Base-by-base conservation (phyloP, 1,140 invertebrate species). In the Forficula auricularia region DNA sequence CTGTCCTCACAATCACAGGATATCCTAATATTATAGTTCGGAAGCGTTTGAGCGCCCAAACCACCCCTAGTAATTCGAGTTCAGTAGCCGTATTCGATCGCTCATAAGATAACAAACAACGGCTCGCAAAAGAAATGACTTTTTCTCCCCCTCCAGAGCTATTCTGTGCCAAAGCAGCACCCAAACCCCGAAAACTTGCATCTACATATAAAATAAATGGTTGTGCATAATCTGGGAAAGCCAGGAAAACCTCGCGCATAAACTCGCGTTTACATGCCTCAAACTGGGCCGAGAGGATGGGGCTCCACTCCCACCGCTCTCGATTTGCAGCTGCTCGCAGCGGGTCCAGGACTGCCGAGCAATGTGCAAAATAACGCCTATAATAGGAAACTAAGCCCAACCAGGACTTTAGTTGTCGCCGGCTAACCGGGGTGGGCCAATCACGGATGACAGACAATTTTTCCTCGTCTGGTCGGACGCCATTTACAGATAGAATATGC, bases 331-430 rank as follows among this genome's bases (percentile, higher is more conserved):
- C 9, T 58, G n/a, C 33, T 19, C 54, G 36, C 14, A 53, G 52
- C 8, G 58, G 55, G 10, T 13, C 20, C 1, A 50, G 42, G 13
- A 49, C 40, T 6, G 35, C 27, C 9, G 51, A 20, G 37, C 52
- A 58, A 31, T 50, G 35, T 12, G 46, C 41, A 0, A 57, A 52
- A 51, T 61, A 68, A 47, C 57, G 52, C 4, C 56, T 45, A 40
- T 65, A 60, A 47, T 56, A 67, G 22, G 62, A 61, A 2, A 59
- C 45, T 2, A 63, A 38, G 2, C 60, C 63, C 20, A 69, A 45
- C 47, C 65, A 67, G 19, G 56, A 49, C 47, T 55, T 52, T 6
- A 63, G 39, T 38, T 62, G 50, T 40, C 54, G 57, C 6, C 52
- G 45, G 27, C 51, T 60, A 8, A 35, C 49, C 0, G n/a, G 60